phyloP scores from a whole-genome alignment of 2,888 invertebrate species.

The Idaea biselata region DNA sequence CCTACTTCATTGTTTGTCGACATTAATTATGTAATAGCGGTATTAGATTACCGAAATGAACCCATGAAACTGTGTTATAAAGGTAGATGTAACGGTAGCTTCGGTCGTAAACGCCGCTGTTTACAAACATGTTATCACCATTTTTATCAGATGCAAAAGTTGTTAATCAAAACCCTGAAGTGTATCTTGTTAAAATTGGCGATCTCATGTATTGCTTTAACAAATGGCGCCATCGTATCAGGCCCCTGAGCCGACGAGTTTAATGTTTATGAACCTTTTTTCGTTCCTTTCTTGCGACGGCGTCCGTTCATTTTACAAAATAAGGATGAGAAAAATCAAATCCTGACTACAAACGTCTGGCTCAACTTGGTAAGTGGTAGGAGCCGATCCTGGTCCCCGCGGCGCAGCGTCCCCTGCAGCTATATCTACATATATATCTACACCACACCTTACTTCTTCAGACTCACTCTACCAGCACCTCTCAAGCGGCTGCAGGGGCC shows the following conservation, averaged over 20 bases:
- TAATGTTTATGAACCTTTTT: constrained; percentile 69
- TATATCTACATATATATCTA: constrained; percentile 10
- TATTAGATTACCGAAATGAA: not conserved
- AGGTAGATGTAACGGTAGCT: not conserved
- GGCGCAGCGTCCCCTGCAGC: constrained; percentile 59
- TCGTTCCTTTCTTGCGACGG: constrained; percentile 78
- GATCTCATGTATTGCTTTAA: not conserved
- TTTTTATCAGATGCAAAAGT: not conserved
- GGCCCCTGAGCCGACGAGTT: constrained; percentile 32
- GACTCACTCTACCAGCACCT: constrained; percentile 12
- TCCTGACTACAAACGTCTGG: constrained; percentile 99
- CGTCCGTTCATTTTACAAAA: constrained; percentile 83
- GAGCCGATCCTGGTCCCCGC: constrained; percentile 69
- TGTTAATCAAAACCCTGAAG: not conserved
- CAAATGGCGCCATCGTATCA: constrained; percentile 1
- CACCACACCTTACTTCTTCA: constrained; percentile 28
- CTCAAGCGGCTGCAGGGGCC: constrained; percentile 57
- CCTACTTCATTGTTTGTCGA: constrained; percentile 17
- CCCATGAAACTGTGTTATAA: not conserved
- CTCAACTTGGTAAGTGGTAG: constrained; percentile 96
- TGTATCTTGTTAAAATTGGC: not conserved
- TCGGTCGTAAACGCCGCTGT: not conserved
- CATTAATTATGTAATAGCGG: constrained; percentile 17
- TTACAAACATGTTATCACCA: not conserved
- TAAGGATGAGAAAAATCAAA: constrained; percentile 99